Percentiles rank a stretch among this genome's conserved stretches.
Evolutionary conservation across 1,140 invertebrate genomes (phyloP).

Genomic region (Bemisia tabaci): DNA sequence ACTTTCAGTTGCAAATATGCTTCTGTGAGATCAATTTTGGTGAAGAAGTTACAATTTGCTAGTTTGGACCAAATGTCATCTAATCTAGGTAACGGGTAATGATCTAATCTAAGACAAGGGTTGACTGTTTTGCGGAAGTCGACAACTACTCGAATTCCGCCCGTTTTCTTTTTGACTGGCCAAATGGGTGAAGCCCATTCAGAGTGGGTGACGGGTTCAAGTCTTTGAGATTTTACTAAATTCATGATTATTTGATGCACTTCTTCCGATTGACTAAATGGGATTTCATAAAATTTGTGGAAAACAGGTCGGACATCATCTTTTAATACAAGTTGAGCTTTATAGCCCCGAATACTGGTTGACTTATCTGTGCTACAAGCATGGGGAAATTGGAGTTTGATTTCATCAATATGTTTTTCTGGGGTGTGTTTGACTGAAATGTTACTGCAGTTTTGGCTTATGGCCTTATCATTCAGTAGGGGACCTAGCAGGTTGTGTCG

Average conservation of each 20-base stretch:
- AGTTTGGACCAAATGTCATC: constrained; percentile 19
- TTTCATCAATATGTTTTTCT: too few relatives aligned
- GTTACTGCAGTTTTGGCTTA: too few relatives aligned
- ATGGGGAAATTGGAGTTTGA: too few relatives aligned
- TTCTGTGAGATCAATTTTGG: constrained; percentile 22
- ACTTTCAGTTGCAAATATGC: constrained; percentile 24
- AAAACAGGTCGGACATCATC: constrained; percentile 23
- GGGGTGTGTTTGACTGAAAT: too few relatives aligned
- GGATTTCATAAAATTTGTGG: constrained; percentile 25
- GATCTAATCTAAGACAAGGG: constrained; percentile 4
- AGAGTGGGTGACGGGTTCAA: constrained; percentile 24
- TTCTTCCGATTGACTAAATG: constrained; percentile 20
- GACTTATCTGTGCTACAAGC: too few relatives aligned
- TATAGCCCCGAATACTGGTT: too few relatives aligned
- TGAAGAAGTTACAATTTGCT: constrained; percentile 20
- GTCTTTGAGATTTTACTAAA: too few relatives aligned
- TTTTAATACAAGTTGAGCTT: too few relatives aligned
- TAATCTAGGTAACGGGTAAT: constrained; percentile 15
- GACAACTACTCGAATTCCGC: constrained; percentile 32
- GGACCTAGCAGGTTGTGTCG: too few relatives aligned
- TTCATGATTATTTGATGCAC: constrained; percentile 20
- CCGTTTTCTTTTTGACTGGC: constrained; percentile 32
- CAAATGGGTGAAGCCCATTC: constrained; percentile 39
- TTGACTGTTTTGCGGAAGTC: constrained; percentile 37
- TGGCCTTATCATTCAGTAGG: too few relatives aligned